A percentile compares a stretch with the other conserved stretches of the same genome.
Evolutionary conservation across 2,888 invertebrate genomes (phyloP).

Genomic region (Octodonta nipae): DNA sequence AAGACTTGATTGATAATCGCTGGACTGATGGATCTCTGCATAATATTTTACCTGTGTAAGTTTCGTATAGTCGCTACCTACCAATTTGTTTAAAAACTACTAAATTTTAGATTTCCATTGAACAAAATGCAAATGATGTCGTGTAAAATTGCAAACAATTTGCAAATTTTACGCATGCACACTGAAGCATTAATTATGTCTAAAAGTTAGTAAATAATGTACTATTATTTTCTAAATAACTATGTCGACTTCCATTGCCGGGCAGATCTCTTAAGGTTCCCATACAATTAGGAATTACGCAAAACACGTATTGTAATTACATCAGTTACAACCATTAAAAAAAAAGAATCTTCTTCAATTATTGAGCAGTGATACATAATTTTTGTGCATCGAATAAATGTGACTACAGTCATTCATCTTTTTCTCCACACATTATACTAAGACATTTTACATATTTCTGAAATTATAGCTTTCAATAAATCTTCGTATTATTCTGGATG

Average conservation of each 20-base stretch:
- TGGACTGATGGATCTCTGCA: constrained; percentile 17
- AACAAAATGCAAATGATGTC: constrained; percentile 29
- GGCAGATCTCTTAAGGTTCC: constrained; percentile 17
- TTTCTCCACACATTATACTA: too few relatives aligned
- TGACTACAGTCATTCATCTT: constrained; percentile 15
- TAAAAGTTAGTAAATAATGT: constrained; percentile 28
- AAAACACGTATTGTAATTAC: constrained; percentile 21
- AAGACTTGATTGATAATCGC: constrained; percentile 8
- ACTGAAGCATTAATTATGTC: constrained; percentile 26
- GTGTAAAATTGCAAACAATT: constrained; percentile 30
- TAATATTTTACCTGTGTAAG: constrained; percentile 28
- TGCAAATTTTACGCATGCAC: constrained; percentile 30
- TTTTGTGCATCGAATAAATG: constrained; percentile 18
- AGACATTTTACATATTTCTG: too few relatives aligned
- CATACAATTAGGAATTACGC: constrained; percentile 14
- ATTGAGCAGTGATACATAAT: constrained; percentile 22
- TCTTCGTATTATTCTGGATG: too few relatives aligned
- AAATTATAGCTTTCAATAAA: too few relatives aligned
- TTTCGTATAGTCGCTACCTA: constrained; percentile 19
- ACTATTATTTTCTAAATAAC: constrained; percentile 28
- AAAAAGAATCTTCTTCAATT: constrained; percentile 17
- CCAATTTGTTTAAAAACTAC: constrained; percentile 24
- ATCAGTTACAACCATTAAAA: constrained; percentile 22
- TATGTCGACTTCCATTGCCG: constrained; percentile 24
- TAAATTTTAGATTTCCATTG: constrained; percentile 28